These are phyloP conservation scores for Zoanthus gigantus DNA, from an alignment of 92 coral and sea anemone species.

Conservation along the genomic window DNA sequence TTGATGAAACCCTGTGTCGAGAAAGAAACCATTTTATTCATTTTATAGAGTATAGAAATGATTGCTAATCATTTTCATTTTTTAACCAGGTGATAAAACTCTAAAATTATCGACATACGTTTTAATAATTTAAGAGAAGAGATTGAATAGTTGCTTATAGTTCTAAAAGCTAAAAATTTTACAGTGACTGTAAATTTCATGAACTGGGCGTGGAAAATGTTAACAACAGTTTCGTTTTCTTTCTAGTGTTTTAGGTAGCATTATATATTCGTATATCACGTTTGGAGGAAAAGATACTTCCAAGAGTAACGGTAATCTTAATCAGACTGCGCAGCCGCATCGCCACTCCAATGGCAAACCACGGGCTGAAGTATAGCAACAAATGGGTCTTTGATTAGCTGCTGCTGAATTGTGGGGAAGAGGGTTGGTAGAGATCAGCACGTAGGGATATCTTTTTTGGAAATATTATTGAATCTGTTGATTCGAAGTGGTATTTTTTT, in stretches of 20 bases:
- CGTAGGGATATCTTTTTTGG: neutral
- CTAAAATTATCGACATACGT: no score
- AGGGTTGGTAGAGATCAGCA: neutral
- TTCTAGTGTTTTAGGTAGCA: slow-evolving; percentile 84
- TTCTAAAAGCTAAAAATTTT: neutral
- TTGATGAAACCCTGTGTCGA: no score
- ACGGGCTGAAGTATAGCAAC: slow-evolving; percentile 25
- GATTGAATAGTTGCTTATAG: neutral
- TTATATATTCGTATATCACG: slow-evolving; percentile 91
- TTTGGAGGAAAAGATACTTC: slow-evolving; percentile 74
- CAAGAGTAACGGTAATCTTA: slow-evolving; percentile 26
- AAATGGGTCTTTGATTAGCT: neutral
- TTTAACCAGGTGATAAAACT: no score
- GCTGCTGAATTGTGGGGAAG: neutral
- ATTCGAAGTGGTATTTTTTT: no score
- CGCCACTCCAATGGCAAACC: slow-evolving; percentile 29
- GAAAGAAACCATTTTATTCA: no score
- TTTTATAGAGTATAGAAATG: no score
- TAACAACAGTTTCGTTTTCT: neutral
- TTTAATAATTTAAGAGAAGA: no score
- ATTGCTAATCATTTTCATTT: no score
- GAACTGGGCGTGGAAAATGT: neutral
- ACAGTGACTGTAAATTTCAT: neutral
- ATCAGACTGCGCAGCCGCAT: neutral
- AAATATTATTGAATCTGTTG: neutral